Evolutionary conservation across 2,797 vertebrate species (phyloP).

Genomic region (Dermochelys coriacea): DNA sequence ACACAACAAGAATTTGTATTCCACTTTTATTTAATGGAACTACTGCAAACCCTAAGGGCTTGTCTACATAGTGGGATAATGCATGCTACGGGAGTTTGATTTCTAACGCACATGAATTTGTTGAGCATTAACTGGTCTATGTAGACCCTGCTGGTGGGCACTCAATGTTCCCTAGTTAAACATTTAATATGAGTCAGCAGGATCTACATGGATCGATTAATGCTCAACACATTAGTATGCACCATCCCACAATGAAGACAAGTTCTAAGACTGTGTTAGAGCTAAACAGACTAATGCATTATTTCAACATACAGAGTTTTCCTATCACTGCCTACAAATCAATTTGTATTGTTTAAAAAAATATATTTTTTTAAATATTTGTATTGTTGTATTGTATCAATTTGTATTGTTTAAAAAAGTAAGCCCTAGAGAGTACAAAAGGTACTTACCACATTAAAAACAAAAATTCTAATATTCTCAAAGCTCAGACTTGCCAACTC

Average conservation of each 20-base stretch:
- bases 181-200: background rate
- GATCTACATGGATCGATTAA: background rate
- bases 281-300: background rate
- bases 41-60: background rate
- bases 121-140: background rate
- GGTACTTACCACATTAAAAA: background rate
- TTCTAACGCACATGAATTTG: background rate
- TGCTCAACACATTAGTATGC: background rate
- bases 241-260: background rate
- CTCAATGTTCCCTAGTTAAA: background rate
- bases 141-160: background rate
- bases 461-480: background rate
- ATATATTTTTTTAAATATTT: too few relatives aligned
- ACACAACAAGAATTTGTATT: background rate
- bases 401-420: background rate
- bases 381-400: too few relatives aligned
- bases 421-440: background rate
- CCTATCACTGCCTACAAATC: background rate
- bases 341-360: background rate
- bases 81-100: background rate
- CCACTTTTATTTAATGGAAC: background rate
- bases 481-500: background rate
- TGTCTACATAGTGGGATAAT: background rate
- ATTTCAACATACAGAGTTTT: background rate
- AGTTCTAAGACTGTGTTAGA: background rate